These are phyloP conservation scores for Drosophila fuyamai DNA, from an alignment of 1,140 invertebrate genomes.

Conservation along the genomic window DNA sequence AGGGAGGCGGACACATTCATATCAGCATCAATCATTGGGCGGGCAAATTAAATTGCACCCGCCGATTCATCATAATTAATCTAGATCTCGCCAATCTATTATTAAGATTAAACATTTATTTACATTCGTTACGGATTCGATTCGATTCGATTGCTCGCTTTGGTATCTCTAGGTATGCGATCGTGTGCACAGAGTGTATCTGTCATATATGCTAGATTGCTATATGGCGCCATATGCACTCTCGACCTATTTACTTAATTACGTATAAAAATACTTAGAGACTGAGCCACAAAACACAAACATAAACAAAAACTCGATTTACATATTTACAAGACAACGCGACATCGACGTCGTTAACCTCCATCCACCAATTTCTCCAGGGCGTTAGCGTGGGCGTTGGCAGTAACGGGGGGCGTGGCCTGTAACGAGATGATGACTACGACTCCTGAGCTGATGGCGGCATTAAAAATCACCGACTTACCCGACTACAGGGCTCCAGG, in stretches of 20 bases:
- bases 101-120: constrained; percentile 82
- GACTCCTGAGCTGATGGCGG: constrained; percentile 46
- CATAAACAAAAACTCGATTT: constrained; percentile 70
- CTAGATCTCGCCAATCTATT: constrained; percentile 49
- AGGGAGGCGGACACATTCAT: constrained; percentile 29
- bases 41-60: constrained; percentile 58
- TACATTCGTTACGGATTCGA: constrained; percentile 68
- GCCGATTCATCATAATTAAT: constrained; percentile 78
- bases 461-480: constrained; percentile 58
- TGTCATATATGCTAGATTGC: constrained; percentile 17
- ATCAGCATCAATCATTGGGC: constrained; percentile 66
- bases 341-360: constrained; percentile 47
- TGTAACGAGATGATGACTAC: constrained; percentile 43
- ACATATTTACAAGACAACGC: constrained; percentile 69
- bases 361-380: constrained; percentile 7
- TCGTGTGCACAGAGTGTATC: constrained; percentile 25
- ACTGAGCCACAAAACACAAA: constrained; percentile 50
- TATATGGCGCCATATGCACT: constrained; percentile 30
- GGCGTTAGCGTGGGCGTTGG: constrained; percentile 31
- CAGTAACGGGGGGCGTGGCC: constrained; percentile 21
- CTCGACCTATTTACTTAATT: constrained; percentile 66
- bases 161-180: constrained; percentile 44
- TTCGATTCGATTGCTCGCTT: constrained; percentile 48
- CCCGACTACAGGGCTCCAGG: constrained; percentile 15
- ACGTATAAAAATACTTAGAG: constrained; percentile 84